These are phyloP conservation scores for Macaria notata DNA, from an alignment of 2,888 invertebrate genomes.

Conservation along the genomic window DNA sequence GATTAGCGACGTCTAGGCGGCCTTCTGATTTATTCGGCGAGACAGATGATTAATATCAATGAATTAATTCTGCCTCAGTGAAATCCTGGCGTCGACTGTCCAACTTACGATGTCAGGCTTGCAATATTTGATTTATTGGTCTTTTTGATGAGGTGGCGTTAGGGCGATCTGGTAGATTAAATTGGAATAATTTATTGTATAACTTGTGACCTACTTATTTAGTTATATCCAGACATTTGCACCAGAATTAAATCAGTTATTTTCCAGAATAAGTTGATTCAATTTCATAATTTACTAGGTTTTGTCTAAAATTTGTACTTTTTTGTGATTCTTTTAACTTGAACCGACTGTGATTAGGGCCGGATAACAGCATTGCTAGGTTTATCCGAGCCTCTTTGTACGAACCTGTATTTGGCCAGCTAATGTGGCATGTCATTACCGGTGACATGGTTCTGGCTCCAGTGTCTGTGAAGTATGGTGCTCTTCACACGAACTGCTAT, in stretches of 20 bases:
- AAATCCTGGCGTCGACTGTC: slow-evolving; percentile 21
- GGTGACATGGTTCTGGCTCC: too few species aligned
- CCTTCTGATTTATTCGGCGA: slow-evolving; percentile 32
- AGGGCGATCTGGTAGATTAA: too few species aligned
- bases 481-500: too few species aligned
- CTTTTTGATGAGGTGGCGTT: not conserved
- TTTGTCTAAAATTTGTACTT: too few species aligned
- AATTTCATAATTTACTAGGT: too few species aligned
- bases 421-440: slow-evolving; percentile 1
- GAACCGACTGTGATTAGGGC: slow-evolving; percentile 15
- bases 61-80: slow-evolving; percentile 23
- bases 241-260: too few species aligned
- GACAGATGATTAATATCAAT: slow-evolving; percentile 32
- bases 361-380: slow-evolving; percentile 21
- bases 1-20: slow-evolving; percentile 30
- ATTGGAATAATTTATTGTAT: too few species aligned
- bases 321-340: slow-evolving; percentile 8
- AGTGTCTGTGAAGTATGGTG: too few species aligned
- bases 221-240: too few species aligned
- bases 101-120: slow-evolving; percentile 20
- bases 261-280: too few species aligned
- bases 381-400: slow-evolving; percentile 11
- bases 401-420: slow-evolving; percentile 10
- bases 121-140: slow-evolving; percentile 18
- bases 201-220: too few species aligned